phyloP scores from a whole-genome alignment of 2,888 invertebrate genomes.

The Mechanitis mazaeus region DNA sequence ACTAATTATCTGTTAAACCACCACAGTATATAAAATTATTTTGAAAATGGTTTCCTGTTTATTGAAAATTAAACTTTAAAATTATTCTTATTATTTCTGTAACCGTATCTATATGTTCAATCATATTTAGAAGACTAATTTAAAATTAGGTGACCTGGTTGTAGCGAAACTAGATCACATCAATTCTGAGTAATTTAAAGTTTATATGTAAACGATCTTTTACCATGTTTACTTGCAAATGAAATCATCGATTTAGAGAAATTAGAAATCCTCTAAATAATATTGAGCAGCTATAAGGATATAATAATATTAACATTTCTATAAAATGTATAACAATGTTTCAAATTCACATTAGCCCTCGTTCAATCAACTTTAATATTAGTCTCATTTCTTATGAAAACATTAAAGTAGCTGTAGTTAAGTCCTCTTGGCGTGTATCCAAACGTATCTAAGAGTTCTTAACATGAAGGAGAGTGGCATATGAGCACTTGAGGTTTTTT shows the following conservation, averaged over 20 bases:
- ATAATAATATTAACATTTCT: too few species aligned
- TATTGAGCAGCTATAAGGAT: too few species aligned
- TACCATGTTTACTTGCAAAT: too few species aligned
- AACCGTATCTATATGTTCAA: not conserved
- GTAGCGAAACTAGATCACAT: not conserved
- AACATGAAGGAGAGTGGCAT: constrained; percentile 28
- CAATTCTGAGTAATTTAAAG: too few species aligned
- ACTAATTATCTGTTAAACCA: constrained; percentile 3
- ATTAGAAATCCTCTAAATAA: too few species aligned
- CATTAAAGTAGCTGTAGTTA: constrained; percentile 14
- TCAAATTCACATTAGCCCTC: not conserved
- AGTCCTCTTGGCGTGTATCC: constrained; percentile 23
- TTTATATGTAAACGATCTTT: too few species aligned
- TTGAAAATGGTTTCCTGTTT: too few species aligned
- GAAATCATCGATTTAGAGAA: too few species aligned
- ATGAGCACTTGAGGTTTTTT: constrained; percentile 33
- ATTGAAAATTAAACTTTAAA: too few species aligned
- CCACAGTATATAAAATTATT: too few species aligned
- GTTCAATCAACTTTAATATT: not conserved
- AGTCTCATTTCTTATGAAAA: constrained; percentile 1
- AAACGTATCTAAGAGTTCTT: constrained; percentile 27
- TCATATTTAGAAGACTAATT: not conserved
- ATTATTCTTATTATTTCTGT: not conserved
- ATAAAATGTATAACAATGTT: too few species aligned
- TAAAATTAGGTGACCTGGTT: not conserved